Evolutionary conservation across 2,888 invertebrate species (phyloP).

Genomic region (Athetis lepigone): DNA sequence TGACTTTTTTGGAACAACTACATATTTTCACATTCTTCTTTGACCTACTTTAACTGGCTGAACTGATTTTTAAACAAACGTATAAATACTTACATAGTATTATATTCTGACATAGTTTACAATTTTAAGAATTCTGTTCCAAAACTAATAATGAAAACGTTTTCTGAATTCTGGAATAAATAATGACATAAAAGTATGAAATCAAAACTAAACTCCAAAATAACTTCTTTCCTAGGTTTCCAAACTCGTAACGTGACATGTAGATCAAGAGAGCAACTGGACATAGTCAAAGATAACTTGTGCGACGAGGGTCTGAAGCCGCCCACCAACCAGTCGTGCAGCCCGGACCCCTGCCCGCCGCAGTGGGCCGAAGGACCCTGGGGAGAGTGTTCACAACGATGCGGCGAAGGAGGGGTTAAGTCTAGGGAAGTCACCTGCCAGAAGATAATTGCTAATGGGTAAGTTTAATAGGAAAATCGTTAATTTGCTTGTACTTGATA

Average conservation of each 20-base stretch:
- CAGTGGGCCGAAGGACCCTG: conserved; percentile 95
- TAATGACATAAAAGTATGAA: too few species aligned
- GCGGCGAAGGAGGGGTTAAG: conserved; percentile 94
- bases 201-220: too few species aligned
- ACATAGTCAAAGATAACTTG: conserved; percentile 93
- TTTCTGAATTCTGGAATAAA: too few species aligned
- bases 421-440: conserved; percentile 95
- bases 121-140: too few species aligned
- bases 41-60: not conserved
- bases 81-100: too few species aligned
- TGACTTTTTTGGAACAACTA: not conserved
- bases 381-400: conserved; percentile 95
- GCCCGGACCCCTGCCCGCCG: conserved; percentile 94
- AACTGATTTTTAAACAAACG: not conserved
- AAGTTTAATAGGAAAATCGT: conserved; percentile 59
- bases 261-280: conserved; percentile 93
- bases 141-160: too few species aligned
- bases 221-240: conserved; percentile 91
- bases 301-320: conserved; percentile 95
- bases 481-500: too few species aligned
- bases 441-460: conserved; percentile 94
- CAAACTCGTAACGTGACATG: conserved; percentile 95
- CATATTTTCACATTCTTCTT: not conserved
- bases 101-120: too few species aligned
- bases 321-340: conserved; percentile 93